Evolutionary conservation across 2,797 vertebrate genomes (phyloP), one percentile per base, ranked within the genome.

Genomic region (Argentina silus): DNA sequence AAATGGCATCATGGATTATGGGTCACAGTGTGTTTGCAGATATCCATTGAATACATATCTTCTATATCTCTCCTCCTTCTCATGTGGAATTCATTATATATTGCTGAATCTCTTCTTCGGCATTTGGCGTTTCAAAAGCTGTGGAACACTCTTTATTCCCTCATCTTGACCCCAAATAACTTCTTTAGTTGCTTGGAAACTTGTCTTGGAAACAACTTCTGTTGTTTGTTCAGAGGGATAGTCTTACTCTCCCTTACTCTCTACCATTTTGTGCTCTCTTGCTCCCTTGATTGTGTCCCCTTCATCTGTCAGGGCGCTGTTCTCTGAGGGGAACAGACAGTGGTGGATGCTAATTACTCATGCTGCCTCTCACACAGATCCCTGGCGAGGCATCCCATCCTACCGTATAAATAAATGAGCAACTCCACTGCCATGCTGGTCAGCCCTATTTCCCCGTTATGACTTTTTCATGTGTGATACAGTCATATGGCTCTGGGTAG

Each of bases 271-370:
- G 67, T 79, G 82, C 78, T 51, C 48, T 78, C 81, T 77, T 82
- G 77, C 83, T 61, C 43, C 68, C 63, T 75, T 67, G 78, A 87
- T 82, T 76, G 75, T 76, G 75, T 81, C 76, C 50, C 71, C 66
- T 78, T 81, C 85, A 82, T 90, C 75, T 81, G 78, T 87, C 87
- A 79, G 72, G 57, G 51, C 78, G 75, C 75, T 9, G 36, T 80
- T 74, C 78, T 86, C 83, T 67, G 69, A 78, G 73, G 84, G 78
- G 75, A 89, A 44, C 67, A 78, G 82, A 73, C 85, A 82, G 73
- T 89, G 91, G 92, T 88, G 86, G 90, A 92, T 92, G 86, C 79
- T 88, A 86, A 93, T 90, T 87, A 85, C 86, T 88, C 74, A 51
- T 72, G 73, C 79, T 65, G 63, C 74, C 76, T 77, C 23, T 53